These are phyloP conservation scores for Micromys minutus DNA, from an alignment of 2,113 vertebrate genomes.

Conservation along the genomic window DNA sequence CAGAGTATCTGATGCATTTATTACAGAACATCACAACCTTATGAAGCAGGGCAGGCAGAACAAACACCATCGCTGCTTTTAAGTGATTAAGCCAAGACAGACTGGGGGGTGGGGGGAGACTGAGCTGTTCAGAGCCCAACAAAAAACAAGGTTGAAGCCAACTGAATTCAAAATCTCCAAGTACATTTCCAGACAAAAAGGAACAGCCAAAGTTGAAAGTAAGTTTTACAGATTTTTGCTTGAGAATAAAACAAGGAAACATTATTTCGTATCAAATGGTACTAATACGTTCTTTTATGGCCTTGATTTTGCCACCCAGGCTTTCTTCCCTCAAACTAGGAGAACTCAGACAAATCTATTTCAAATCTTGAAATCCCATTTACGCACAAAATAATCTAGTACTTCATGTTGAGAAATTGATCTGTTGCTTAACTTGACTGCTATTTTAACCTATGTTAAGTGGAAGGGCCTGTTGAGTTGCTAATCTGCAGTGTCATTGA, in stretches of 20 bases:
- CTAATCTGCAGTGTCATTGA: conserved; percentile 62
- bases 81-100: conserved; percentile 75
- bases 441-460: conserved; percentile 39
- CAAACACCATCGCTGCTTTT: conserved; percentile 56
- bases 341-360: conserved; percentile 57
- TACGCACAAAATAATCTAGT: background rate
- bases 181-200: conserved; percentile 67
- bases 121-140: conserved; percentile 69
- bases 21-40: conserved; percentile 69
- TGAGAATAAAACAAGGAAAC: conserved; percentile 69
- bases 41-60: conserved; percentile 60
- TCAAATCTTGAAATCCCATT: conserved; percentile 57
- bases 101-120: background rate
- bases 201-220: conserved; percentile 64
- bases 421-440: conserved; percentile 10
- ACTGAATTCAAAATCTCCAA: conserved; percentile 57
- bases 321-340: conserved; percentile 25
- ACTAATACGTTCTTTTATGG: conserved; percentile 64
- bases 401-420: conserved; percentile 18
- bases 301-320: conserved; percentile 55
- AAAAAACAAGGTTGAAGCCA: conserved; percentile 53
- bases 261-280: conserved; percentile 68
- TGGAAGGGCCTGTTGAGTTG: conserved; percentile 55
- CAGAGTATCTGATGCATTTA: conserved; percentile 70
- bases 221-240: conserved; percentile 67